Evolutionary conservation across 1,140 invertebrate genomes (phyloP).

Genomic region (Maniola jurtina): DNA sequence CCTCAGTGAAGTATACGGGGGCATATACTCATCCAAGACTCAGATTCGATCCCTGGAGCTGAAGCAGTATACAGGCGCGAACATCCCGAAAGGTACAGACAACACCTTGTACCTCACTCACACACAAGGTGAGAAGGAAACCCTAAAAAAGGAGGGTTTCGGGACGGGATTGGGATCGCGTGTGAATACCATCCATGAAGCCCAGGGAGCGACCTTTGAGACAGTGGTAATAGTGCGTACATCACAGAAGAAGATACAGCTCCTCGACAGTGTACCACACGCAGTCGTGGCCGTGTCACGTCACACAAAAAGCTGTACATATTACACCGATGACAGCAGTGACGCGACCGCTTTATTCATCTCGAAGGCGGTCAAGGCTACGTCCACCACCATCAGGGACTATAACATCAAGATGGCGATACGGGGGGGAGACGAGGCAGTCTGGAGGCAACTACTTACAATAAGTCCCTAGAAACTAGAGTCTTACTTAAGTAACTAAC

Average conservation of each 20-base stretch:
- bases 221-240: conserved; percentile 18
- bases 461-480: too few relatives aligned
- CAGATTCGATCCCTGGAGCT: conserved; percentile 24
- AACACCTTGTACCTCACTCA: conserved; percentile 31
- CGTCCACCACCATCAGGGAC: neutral
- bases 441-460: too few relatives aligned
- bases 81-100: conserved; percentile 20
- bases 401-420: neutral
- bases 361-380: neutral
- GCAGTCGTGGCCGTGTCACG: conserved; percentile 25
- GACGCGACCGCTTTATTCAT: neutral
- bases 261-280: conserved; percentile 26
- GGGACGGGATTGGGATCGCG: conserved; percentile 23
- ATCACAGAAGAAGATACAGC: neutral
- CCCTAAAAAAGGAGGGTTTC: conserved; percentile 18
- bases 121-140: conserved; percentile 28
- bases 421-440: neutral
- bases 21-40: conserved; percentile 40
- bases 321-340: conserved; percentile 13
- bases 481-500: too few relatives aligned
- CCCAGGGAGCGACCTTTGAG: conserved; percentile 30
- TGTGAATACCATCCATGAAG: conserved; percentile 32
- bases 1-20: conserved; percentile 29
- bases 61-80: conserved; percentile 17
- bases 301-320: conserved; percentile 15